Evolutionary conservation across 2,113 vertebrate species (phyloP).

Genomic region (Oreotrochilus melanogaster): DNA sequence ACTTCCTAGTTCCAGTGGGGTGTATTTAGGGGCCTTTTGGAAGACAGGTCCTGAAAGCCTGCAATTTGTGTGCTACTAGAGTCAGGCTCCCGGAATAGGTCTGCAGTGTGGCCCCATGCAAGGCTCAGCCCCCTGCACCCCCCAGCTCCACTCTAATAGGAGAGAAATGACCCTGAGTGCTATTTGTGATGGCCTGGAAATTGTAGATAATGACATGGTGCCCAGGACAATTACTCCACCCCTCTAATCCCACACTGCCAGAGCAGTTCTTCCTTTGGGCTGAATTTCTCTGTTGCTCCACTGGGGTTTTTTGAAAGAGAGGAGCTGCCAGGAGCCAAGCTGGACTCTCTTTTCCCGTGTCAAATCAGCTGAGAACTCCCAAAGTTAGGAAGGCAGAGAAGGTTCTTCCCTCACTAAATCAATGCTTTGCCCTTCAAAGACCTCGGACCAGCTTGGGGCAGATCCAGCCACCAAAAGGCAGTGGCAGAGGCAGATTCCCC

Average conservation of each 20-base stretch:
- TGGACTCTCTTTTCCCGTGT: background rate
- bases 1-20: conserved; percentile 11
- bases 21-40: conserved; percentile 49
- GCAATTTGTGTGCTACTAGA: conserved; percentile 72
- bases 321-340: background rate
- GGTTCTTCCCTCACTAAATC: background rate
- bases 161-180: conserved; percentile 60
- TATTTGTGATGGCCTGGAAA: conserved; percentile 68
- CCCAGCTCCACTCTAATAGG: conserved; percentile 11
- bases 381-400: background rate
- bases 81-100: conserved; percentile 49
- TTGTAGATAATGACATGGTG: conserved; percentile 69
- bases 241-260: conserved; percentile 18
- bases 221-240: conserved; percentile 38
- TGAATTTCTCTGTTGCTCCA: background rate
- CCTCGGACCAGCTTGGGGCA: background rate
- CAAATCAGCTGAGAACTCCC: too few species aligned
- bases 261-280: background rate
- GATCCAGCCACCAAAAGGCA: too few species aligned
- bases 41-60: conserved; percentile 68
- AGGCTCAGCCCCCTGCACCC: background rate
- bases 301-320: background rate
- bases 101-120: conserved; percentile 52
- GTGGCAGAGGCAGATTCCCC: fast-evolving
- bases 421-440: background rate